Base-by-base conservation (phyloP, 1,140 invertebrate species). In the Matsumurasca onukii region DNA sequence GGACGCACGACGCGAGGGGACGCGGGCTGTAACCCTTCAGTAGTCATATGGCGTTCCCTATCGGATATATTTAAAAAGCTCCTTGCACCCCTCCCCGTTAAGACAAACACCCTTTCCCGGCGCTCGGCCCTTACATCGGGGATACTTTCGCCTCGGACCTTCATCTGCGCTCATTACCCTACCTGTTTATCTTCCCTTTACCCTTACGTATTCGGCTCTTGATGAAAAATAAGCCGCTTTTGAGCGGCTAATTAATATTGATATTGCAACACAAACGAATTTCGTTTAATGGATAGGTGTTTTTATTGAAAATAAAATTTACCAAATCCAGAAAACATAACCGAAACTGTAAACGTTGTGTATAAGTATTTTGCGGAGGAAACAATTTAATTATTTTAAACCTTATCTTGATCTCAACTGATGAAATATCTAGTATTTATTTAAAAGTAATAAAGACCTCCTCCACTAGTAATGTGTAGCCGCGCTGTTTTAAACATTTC, bases 21-120 rank as follows among this genome's bases (percentile, higher is more conserved):
- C n/a, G n/a, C n/a, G n/a, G n/a, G 15, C 55, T 27, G 24, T 59
- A 5, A 12, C 55, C 55, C 15, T 39, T 39, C 34, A 27, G 55
- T 59, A 59, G 55, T 59, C 55, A 59, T 59, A 59, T 59, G 55
- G 55, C 55, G 55, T 39, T 29, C 55, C 24, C 55, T 59, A 22
- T 22, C 9, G 55, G 55, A 59, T 59, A 59, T 59, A 59, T 59
- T 59, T 59, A 27, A 59, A 59, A 59, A 59, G 30, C 15, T 5
- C 15, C 55, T 27, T 27, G 5, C 49, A 3, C 49, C 5, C n/a
- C n/a, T 12, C 34, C 34, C 49, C 55, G 55, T 15, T 29, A 59
- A 59, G 55, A 59, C 55, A 59, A 59, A 59, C 30, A 59, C n/a
- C 24, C n/a, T 51, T 20, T 51, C n/a, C 24, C 49, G 49, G 9